Evolutionary conservation across 2,888 invertebrate genomes (phyloP).

Genomic region (Rhabditoides inermis): DNA sequence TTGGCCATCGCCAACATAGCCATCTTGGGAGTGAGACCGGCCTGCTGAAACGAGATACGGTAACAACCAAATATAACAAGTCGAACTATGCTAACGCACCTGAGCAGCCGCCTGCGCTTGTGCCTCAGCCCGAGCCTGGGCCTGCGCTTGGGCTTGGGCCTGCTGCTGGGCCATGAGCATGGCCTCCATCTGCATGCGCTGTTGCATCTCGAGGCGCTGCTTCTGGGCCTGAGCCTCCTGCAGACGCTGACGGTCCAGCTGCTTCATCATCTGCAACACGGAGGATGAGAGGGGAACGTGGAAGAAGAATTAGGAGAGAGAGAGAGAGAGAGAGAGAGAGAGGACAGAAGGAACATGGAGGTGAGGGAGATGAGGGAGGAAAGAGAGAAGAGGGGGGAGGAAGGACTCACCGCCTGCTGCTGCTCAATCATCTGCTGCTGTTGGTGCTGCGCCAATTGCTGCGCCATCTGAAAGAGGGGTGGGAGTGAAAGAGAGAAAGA

Average conservation of each 20-base stretch:
- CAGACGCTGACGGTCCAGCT: slow-evolving; percentile 3
- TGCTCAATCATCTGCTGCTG: slow-evolving; percentile 5
- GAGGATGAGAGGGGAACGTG: no score
- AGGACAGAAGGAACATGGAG: no score
- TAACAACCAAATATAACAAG: no score
- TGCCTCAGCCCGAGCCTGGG: slow-evolving; percentile 3
- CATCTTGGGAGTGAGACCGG: neutral
- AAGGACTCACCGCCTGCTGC: no score
- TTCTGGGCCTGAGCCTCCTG: neutral
- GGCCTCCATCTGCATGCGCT: neutral
- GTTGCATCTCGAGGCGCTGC: neutral
- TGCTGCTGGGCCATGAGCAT: slow-evolving; percentile 7
- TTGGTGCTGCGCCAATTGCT: neutral
- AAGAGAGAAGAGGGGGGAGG: no score
- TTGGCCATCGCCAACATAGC: neutral
- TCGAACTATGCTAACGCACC: no score
- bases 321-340: no score
- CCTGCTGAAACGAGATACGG: neutral
- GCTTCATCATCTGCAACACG: slow-evolving; percentile 5
- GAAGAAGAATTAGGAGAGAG: no score
- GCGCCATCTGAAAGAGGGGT: no score
- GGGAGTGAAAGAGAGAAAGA: no score
- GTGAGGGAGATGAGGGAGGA: no score
- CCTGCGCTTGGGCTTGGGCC: slow-evolving; percentile 1
- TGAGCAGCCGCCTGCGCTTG: neutral